Evolutionary conservation across 2,113 vertebrate genomes (phyloP), one percentile per base, ranked within the genome.

Genomic region (Pseudopipra pipra): DNA sequence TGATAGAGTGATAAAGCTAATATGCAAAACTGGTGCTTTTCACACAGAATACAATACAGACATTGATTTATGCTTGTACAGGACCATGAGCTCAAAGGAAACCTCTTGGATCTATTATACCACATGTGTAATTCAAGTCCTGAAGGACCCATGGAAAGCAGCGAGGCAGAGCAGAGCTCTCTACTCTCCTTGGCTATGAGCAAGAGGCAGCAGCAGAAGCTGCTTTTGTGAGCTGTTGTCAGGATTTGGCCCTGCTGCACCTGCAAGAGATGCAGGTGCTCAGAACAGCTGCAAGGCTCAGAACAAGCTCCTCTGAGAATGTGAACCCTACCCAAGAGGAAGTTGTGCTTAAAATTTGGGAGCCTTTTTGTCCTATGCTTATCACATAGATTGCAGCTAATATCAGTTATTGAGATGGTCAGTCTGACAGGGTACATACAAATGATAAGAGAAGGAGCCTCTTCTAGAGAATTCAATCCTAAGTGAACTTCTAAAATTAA

Each of bases 281-380:
- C 30, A 15, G 21, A 81, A 61, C 0, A 2, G 4, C 71, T 62
- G 23, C 0, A 1, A 44, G 25, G 39, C 46, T 75, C 15, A 20
- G 11, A 33, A 76, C 0, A 6, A 88, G 31, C 12, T 44, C 13
- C 21, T 52, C 18, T 0, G 0, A 89, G 52, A 75, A 37, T 12
- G 11, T 19, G 14, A 72, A 51, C 9, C 15, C 19, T 39, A 61
- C 46, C 7, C 68, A 77, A 66, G 56, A 58, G 6, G 7, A 92
- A 9, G 3, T 3, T 56, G 24, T 43, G 43, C 39, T 67, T 43
- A 49, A 71, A 74, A 63, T 66, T 2, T 15, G 3, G 25, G 37
- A 78, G 27, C 4, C 16, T 89, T 91, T 85, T 67, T 47, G 27
- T 75, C 54, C 39, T 80, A 31, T 83, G 35, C 33, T 80, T 76